phyloP scores from a whole-genome alignment of 2,888 invertebrate genomes.

The Tricholauxania praeusta region DNA sequence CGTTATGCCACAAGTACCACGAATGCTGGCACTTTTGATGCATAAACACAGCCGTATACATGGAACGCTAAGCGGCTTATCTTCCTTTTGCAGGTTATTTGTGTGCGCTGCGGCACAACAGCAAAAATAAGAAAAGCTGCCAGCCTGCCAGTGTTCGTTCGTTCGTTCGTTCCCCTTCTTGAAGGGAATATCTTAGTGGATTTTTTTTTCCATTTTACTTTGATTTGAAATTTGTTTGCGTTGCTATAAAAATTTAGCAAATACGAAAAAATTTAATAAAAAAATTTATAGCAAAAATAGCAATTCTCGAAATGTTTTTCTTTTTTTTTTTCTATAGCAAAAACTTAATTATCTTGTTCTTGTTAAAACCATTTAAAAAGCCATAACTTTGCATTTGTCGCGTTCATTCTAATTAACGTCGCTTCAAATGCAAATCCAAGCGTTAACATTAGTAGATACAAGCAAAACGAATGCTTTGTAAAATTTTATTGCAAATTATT shows the following conservation, averaged over 20 bases:
- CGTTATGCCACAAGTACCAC: constrained; percentile 15
- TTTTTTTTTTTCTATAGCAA: constrained; percentile 3
- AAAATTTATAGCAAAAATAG: neutral
- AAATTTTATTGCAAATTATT: no score
- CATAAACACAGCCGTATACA: neutral
- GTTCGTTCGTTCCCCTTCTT: no score
- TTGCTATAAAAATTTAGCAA: constrained; percentile 7
- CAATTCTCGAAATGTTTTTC: neutral
- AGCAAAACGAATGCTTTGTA: no score
- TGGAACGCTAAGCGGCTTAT: constrained; percentile 56
- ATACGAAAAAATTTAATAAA: neutral
- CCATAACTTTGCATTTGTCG: constrained; percentile 27
- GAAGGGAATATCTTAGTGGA: no score
- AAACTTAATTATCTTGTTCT: neutral
- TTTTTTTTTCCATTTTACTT: neutral
- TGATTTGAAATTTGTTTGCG: constrained; percentile 25
- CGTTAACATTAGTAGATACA: no score
- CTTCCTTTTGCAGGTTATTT: constrained; percentile 55
- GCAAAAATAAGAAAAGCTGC: neutral
- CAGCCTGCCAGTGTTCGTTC: neutral
- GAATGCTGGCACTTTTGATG: constrained; percentile 3
- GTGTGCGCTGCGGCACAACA: neutral
- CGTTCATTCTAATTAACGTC: no score
- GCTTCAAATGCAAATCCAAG: constrained; percentile 11
- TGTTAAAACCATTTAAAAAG: constrained; percentile 27